Evolutionary conservation across 2,113 vertebrate species (phyloP), one percentile per base, ranked within the genome.

Genomic region (Enhydra lutris): DNA sequence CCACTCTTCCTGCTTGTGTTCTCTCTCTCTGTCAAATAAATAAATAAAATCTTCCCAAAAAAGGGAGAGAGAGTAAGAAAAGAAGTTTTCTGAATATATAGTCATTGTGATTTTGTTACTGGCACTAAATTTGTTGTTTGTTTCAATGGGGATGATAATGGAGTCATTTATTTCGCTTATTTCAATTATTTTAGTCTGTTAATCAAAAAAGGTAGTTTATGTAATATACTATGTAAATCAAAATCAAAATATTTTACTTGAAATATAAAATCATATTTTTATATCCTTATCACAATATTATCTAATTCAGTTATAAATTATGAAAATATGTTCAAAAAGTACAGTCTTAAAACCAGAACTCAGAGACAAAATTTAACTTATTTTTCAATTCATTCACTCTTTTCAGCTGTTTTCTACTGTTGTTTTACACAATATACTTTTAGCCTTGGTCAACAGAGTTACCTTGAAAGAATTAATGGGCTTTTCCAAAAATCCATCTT

Each of bases 401-500:
- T 91, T 81, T 65, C 73, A 57, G 7, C 7, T 85, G 2, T 47
- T 36, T 91, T 94, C 52, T 45, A 7, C 55, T 67, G 21, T 73
- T 55, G 4, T 94, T 88, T 39, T 17, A 57, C 9, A 90, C 4
- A 36, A 5, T 87, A 39, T 42, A 84, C 36, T 83, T 85, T 91
- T 78, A 71, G 18, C 24, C n/a, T 78, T 89, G 61, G 21, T 80
- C 78, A 42, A 36, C 34, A 61, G 9, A 93, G 10, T 61, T 96
- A 89, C 18, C 55, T 73, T 96, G 20, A 90, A 92, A 67, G 76
- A 78, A 89, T 74, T 52, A 65, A 76, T 71, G 45, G 10, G 0
- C 12, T 88, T 94, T 92, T 50, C 26, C 34, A 85, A 88, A 89
- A 84, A 45, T 52, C 59, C 76, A 76, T 96, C 74, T 96, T 97